phyloP scores from a whole-genome alignment of 2,113 vertebrate genomes.

The Brachypodius melanocephalos region DNA sequence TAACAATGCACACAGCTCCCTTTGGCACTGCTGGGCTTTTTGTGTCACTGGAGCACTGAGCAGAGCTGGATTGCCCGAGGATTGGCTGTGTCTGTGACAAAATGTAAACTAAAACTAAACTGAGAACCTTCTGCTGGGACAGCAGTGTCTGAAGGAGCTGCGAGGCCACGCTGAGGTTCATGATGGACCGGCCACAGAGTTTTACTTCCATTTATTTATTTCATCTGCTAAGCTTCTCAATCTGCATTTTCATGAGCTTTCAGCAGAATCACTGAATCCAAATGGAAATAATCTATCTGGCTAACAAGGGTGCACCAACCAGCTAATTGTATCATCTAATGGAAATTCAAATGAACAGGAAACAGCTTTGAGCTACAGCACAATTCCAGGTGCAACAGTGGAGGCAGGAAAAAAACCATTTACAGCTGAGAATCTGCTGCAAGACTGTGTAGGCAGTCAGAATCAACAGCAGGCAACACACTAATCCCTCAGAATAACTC shows the following conservation, averaged over 20 bases:
- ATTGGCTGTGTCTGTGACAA: not conserved
- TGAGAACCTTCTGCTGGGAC: not conserved
- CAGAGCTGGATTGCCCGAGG: not conserved
- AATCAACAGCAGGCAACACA: not conserved
- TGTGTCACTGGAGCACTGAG: not conserved
- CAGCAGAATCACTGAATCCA: not conserved
- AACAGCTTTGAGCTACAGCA: not conserved
- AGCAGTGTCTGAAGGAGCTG: not conserved
- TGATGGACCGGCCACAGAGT: not conserved
- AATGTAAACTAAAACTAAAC: not conserved
- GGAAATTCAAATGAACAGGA: constrained; percentile 24
- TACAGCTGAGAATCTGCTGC: not conserved
- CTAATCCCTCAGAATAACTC: not conserved
- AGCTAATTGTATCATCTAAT: not conserved
- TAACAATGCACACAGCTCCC: not conserved
- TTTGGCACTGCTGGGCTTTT: not conserved
- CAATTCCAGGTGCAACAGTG: not conserved
- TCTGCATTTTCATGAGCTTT: constrained; percentile 32
- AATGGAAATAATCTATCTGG: constrained; percentile 27
- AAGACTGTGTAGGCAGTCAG: not conserved
- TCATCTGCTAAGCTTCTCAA: not conserved
- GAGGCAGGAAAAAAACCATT: not conserved
- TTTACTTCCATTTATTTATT: not conserved
- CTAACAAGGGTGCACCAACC: not conserved
- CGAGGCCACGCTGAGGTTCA: not conserved